Base-by-base conservation (phyloP, 2,797 vertebrate genomes). In the Sitta carolinensis region DNA sequence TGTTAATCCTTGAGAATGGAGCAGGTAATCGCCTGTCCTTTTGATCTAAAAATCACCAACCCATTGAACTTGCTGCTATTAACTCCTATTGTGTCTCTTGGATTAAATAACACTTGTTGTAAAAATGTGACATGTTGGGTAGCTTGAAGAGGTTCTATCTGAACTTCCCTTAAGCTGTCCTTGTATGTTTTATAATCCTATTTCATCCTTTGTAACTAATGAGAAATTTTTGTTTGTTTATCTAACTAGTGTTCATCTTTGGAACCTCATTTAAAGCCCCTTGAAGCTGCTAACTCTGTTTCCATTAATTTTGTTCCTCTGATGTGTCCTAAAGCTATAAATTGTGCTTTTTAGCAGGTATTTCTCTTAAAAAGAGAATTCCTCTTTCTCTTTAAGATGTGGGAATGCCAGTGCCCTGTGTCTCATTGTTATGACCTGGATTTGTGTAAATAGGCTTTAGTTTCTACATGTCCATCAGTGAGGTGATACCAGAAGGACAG, bases 131-230 rank as follows among this genome's bases (percentile, higher is more conserved):
- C 48, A 54, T 9, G 23, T 85, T 85, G 9, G 7, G 2, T 66
- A 63, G 70, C 27, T 40, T 91, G 87, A 91, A 89, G 55, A 89
- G 84, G 42, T 59, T 79, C 26, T 70, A 25, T 70, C 66, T 91
- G 58, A 90, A 61, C 30, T 93, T 87, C n/a, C 52, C 30, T 89
- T 87, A 92, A 94, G 61, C 61, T 89, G 57, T 77, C 25, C 36
- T 76, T 80, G 23, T 87, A 12, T 77, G 40, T 36, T 36, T 78
- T 92, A n/a, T 63, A 92, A 94, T 92, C 88, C 87, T 84, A 21
- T 93, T 95, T 94, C 58, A 40, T 87, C 57, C 8, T 5, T 29
- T 72, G 18, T 52, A 82, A 63, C 30, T 54, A 58, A 86, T 7
- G 29, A 72, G n/a, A 43, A n/a, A 14, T 74, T 79, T 91, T 40